Evolutionary conservation across 1,140 invertebrate genomes (phyloP).

Genomic region (Adelges cooleyi): DNA sequence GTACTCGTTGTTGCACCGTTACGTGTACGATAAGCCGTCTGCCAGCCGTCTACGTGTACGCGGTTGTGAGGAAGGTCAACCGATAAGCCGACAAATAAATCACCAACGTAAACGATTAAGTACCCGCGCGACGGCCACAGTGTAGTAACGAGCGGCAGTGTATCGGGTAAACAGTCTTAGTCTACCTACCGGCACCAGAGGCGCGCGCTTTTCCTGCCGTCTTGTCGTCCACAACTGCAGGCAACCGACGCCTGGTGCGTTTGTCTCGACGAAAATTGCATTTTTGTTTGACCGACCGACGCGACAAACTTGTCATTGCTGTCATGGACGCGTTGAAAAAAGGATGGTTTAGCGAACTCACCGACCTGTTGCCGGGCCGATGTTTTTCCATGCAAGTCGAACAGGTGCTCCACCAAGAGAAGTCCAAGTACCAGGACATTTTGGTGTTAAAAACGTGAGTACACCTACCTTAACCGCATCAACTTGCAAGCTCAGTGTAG

Average conservation of each 20-base stretch:
- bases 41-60: too few species aligned
- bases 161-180: too few species aligned
- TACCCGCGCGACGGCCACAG: too few species aligned
- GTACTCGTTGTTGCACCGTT: too few species aligned
- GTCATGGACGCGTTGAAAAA: slow-evolving; percentile 53
- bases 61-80: background rate
- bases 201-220: background rate
- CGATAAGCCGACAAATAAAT: background rate
- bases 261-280: too few species aligned
- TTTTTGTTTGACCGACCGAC: too few species aligned
- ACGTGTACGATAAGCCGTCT: too few species aligned
- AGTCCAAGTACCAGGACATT: slow-evolving; percentile 82
- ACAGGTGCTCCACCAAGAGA: slow-evolving; percentile 66
- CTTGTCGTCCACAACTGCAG: background rate
- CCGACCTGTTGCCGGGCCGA: slow-evolving; percentile 82
- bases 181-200: background rate
- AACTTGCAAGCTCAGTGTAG: too few species aligned
- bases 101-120: too few species aligned
- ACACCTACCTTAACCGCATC: too few species aligned
- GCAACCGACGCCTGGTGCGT: too few species aligned
- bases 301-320: background rate
- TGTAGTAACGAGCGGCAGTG: too few species aligned
- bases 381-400: slow-evolving; percentile 80
- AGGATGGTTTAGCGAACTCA: slow-evolving; percentile 86
- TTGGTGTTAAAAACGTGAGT: slow-evolving; percentile 78